These are phyloP conservation scores for Heteromurus nitidus DNA, from an alignment of 2,888 invertebrate genomes.

Conservation along the genomic window DNA sequence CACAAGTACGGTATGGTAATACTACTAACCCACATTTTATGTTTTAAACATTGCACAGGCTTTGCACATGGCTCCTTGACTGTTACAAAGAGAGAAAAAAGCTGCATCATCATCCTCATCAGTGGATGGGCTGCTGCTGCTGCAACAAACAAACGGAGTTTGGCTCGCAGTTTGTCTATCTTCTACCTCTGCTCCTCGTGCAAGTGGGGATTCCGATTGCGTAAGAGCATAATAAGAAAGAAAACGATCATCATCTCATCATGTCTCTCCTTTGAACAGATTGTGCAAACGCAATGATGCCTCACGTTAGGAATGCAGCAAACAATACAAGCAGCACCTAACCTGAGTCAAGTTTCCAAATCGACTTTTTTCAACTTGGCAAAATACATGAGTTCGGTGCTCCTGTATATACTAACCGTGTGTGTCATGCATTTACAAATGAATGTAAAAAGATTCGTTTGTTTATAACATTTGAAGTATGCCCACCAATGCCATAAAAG, in stretches of 20 bases:
- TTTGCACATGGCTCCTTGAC: slow-evolving; percentile 53
- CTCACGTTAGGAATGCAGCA: slow-evolving; percentile 36
- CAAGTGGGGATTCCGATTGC: slow-evolving; percentile 55
- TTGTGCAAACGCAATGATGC: slow-evolving; percentile 57
- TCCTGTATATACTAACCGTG: no score
- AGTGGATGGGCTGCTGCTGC: slow-evolving; percentile 20
- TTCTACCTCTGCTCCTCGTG: slow-evolving; percentile 27
- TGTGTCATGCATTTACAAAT: slow-evolving; percentile 15
- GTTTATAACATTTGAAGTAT: neutral
- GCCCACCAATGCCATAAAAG: neutral
- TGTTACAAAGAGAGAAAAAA: slow-evolving; percentile 46
- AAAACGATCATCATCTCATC: slow-evolving; percentile 56
- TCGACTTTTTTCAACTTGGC: slow-evolving; percentile 12
- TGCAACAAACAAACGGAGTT: slow-evolving; percentile 22
- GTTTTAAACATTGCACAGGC: slow-evolving; percentile 57
- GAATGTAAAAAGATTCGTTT: neutral
- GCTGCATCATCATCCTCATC: slow-evolving; percentile 46
- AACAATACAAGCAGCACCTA: slow-evolving; percentile 39
- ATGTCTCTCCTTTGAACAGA: slow-evolving; percentile 53
- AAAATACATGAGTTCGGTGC: neutral
- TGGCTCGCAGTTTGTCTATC: slow-evolving; percentile 3
- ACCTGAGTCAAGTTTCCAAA: slow-evolving; percentile 51
- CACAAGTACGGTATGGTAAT: slow-evolving; percentile 6
- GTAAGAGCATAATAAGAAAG: slow-evolving; percentile 51
- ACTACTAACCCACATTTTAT: slow-evolving; percentile 56